phyloP scores from a whole-genome alignment of 2,113 vertebrate genomes.

The Megaceryle maxima region DNA sequence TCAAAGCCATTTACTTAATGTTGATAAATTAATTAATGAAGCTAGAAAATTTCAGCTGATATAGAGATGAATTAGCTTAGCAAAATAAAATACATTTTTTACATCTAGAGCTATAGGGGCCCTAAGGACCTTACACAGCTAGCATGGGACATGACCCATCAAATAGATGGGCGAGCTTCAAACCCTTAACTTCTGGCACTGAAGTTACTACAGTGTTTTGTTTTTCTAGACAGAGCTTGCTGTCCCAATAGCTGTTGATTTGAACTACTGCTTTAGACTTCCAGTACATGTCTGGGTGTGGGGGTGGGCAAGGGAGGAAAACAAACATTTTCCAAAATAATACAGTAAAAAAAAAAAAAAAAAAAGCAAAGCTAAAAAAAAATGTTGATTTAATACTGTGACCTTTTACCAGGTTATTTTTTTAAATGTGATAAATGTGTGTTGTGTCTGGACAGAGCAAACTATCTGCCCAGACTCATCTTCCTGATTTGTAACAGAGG shows the following conservation, averaged over 20 bases:
- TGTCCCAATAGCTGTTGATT: neutral
- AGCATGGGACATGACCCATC: neutral
- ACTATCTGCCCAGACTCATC: slow-evolving; percentile 29
- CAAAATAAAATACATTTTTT: neutral
- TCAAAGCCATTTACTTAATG: slow-evolving; percentile 16
- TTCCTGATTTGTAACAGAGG: slow-evolving; percentile 32
- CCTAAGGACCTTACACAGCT: neutral
- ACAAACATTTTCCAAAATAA: neutral
- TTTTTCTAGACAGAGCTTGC: neutral
- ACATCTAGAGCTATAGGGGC: neutral
- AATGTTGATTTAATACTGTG: slow-evolving; percentile 30
- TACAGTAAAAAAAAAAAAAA: neutral
- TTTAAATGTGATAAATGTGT: slow-evolving; percentile 56
- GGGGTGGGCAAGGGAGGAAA: neutral
- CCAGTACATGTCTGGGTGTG: neutral
- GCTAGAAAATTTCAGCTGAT: neutral
- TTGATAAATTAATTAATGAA: neutral
- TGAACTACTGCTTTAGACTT: neutral
- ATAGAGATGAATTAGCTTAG: neutral
- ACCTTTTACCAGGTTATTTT: slow-evolving; percentile 32
- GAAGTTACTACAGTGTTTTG: neutral
- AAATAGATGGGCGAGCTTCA: rapidly evolving
- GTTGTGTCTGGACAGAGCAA: slow-evolving; percentile 22
- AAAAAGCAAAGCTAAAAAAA: neutral
- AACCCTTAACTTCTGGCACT: neutral